phyloP scores from a whole-genome alignment of 2,797 vertebrate genomes.

The Pelobates cultripes region DNA sequence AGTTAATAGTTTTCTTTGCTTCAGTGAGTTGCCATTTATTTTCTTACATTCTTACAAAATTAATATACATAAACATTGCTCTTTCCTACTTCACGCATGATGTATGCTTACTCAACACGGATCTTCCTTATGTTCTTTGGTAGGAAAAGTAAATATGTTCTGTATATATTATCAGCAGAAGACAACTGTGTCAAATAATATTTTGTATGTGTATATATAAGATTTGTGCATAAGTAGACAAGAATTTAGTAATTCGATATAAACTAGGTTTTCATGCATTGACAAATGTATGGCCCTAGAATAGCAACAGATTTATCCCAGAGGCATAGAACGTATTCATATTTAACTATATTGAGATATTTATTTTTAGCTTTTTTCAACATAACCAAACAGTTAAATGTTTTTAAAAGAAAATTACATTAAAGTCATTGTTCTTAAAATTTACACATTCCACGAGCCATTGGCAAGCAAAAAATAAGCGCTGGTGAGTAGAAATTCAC shows the following conservation, averaged over 20 bases:
- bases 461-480: too few relatives aligned
- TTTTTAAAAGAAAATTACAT: too few relatives aligned
- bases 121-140: conserved; percentile 28
- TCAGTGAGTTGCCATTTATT: conserved; percentile 59
- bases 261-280: not conserved
- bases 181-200: not conserved
- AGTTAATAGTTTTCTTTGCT: conserved; percentile 57
- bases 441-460: too few relatives aligned
- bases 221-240: conserved; percentile 15
- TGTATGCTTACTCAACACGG: conserved; percentile 29
- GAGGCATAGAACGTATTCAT: too few relatives aligned
- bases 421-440: too few relatives aligned
- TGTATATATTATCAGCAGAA: conserved; percentile 13
- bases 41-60: conserved; percentile 28
- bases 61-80: conserved; percentile 35
- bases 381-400: too few relatives aligned
- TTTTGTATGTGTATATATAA: conserved; percentile 1
- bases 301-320: too few relatives aligned
- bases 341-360: too few relatives aligned
- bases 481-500: too few relatives aligned
- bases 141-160: conserved; percentile 23
- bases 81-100: conserved; percentile 33
- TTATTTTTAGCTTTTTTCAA: too few relatives aligned
- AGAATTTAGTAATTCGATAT: conserved; percentile 14
- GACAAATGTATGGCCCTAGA: too few relatives aligned